These are phyloP conservation scores for Helarctos malayanus DNA, from an alignment of 2,797 vertebrate species.

Conservation along the genomic window DNA sequence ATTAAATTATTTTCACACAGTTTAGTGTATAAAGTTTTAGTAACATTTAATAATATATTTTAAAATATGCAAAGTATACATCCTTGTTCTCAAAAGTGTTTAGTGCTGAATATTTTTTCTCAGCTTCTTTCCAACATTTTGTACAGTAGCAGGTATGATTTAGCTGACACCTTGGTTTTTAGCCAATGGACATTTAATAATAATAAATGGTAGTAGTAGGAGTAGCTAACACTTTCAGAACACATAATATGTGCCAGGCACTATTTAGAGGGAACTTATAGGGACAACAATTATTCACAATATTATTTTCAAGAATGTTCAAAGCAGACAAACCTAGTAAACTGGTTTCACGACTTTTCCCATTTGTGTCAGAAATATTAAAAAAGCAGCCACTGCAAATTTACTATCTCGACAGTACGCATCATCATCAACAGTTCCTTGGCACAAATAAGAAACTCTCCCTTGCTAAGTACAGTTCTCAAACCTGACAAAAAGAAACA, in stretches of 20 bases:
- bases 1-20: constrained; percentile 46
- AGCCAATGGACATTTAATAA: neutral
- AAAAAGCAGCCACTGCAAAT: constrained; percentile 44
- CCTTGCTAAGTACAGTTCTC: constrained; percentile 2
- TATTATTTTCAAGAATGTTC: constrained; percentile 15
- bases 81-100: constrained; percentile 49
- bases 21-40: constrained; percentile 64
- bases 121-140: neutral
- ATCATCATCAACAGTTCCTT: constrained; percentile 2
- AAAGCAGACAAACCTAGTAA: constrained; percentile 61
- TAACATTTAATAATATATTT: constrained; percentile 65
- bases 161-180: neutral
- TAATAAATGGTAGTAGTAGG: neutral
- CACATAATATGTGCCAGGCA: neutral
- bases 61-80: constrained; percentile 64
- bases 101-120: neutral
- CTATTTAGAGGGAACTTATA: constrained; percentile 12
- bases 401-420: neutral
- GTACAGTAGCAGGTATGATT: neutral
- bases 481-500: constrained; percentile 13
- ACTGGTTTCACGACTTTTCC: neutral
- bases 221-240: constrained; percentile 1
- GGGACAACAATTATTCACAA: constrained; percentile 14
- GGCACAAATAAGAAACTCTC: constrained; percentile 53
- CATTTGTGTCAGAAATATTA: constrained; percentile 48